These are phyloP conservation scores for Pongo pygmaeus DNA, from an alignment of 2,113 vertebrate species.

Conservation along the genomic window DNA sequence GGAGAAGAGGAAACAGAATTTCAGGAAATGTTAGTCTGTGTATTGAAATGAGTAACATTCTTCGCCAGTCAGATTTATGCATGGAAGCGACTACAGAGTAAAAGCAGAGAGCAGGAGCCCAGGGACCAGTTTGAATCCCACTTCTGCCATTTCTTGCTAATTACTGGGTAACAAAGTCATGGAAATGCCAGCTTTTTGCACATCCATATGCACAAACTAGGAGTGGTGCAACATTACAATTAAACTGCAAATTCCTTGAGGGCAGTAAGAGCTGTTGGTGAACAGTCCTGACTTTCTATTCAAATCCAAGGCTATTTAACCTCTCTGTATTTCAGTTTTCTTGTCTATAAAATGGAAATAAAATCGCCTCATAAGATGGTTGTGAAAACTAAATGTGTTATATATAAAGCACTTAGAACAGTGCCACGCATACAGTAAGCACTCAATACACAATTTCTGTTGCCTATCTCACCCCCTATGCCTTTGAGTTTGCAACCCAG, in stretches of 20 bases:
- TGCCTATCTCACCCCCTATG: background rate
- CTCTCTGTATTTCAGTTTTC: background rate
- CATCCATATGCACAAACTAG: background rate
- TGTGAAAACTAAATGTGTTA: background rate
- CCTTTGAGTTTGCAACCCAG: background rate
- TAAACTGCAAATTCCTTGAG: background rate
- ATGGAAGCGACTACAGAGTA: rapidly evolving
- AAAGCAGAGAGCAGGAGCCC: background rate
- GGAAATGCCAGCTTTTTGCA: background rate
- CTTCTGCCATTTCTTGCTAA: background rate
- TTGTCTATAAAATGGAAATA: background rate
- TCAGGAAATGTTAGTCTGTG: background rate
- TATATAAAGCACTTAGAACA: background rate
- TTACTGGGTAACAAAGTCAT: background rate
- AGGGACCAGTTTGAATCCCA: background rate
- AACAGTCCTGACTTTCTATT: background rate
- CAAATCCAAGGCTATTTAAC: background rate
- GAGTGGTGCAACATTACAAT: background rate
- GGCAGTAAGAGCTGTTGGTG: background rate
- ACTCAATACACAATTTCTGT: background rate
- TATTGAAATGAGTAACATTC: background rate
- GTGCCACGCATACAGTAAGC: background rate
- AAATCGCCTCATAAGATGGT: background rate
- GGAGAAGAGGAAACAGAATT: background rate
- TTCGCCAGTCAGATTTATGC: background rate